Conservation (phyloP, 1,140 invertebrate genomes). For the Lutraria rhynchaena region DNA sequence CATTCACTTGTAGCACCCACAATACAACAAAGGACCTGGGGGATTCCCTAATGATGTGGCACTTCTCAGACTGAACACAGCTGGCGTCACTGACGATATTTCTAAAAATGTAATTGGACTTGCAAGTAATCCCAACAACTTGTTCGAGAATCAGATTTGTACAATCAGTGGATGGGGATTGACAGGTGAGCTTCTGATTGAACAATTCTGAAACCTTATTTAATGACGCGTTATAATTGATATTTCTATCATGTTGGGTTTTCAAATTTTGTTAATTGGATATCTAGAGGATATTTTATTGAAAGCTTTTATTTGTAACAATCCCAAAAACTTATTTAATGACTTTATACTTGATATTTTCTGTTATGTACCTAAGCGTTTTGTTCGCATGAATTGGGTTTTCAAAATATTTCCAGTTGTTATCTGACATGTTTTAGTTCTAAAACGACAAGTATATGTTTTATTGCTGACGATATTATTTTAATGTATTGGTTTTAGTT, state of each 20-base stretch:
- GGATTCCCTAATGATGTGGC: conserved; percentile 27
- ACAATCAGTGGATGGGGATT: conserved; percentile 21
- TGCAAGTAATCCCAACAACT: background rate
- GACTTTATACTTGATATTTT: too few species aligned
- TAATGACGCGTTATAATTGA: too few species aligned
- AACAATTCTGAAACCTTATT: background rate
- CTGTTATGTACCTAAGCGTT: too few species aligned
- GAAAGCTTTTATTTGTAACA: too few species aligned
- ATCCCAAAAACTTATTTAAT: too few species aligned
- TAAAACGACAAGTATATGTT: background rate
- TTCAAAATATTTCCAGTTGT: too few species aligned
- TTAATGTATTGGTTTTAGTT: background rate
- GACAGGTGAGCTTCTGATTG: background rate
- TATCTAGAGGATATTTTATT: too few species aligned
- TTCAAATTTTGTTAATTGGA: too few species aligned
- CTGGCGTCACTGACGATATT: conserved; percentile 1
- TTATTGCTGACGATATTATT: background rate
- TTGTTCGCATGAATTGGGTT: too few species aligned
- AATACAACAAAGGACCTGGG: background rate
- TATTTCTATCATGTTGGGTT: too few species aligned
- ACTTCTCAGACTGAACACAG: background rate
- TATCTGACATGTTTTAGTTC: too few species aligned
- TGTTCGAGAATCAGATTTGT: background rate
- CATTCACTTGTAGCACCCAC: background rate
- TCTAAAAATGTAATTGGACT: conserved; percentile 25